Conservation (phyloP, 2,797 vertebrate species). For the Smutsia gigantea region DNA sequence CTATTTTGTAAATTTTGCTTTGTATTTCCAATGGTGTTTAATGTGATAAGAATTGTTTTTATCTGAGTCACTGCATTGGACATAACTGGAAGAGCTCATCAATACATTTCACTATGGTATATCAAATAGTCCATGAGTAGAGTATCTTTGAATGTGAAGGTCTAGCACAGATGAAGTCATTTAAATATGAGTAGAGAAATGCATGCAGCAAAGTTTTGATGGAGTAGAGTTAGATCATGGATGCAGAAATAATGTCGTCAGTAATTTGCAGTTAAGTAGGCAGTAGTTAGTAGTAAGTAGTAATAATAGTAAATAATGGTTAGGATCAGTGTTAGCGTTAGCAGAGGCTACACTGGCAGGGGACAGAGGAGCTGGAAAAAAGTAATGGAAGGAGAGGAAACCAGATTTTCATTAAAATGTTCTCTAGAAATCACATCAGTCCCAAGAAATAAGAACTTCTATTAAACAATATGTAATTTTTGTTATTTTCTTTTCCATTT, state of each 20-base stretch:
- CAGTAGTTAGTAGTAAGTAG: background rate
- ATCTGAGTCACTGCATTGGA: background rate
- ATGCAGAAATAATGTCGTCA: background rate
- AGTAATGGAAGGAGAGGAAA: background rate
- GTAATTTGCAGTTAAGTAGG: background rate
- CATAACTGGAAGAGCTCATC: background rate
- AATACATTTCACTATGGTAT: background rate
- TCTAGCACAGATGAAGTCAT: background rate
- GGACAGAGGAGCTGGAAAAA: background rate
- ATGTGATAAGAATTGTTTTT: slow-evolving; percentile 14
- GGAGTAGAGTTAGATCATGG: background rate
- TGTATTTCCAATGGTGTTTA: background rate
- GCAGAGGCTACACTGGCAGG: background rate
- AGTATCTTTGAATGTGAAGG: background rate
- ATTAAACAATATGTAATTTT: background rate
- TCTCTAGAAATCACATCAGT: background rate
- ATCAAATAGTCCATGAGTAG: background rate
- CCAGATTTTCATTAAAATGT: background rate
- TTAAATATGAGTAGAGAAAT: background rate
- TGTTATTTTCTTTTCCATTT: background rate
- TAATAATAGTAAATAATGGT: background rate
- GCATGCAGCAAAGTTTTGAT: background rate
- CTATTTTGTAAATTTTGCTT: background rate
- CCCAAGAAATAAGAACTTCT: background rate
- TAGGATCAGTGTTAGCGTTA: background rate